Conservation (phyloP, 1,140 invertebrate species). For the Orussus abietinus region DNA sequence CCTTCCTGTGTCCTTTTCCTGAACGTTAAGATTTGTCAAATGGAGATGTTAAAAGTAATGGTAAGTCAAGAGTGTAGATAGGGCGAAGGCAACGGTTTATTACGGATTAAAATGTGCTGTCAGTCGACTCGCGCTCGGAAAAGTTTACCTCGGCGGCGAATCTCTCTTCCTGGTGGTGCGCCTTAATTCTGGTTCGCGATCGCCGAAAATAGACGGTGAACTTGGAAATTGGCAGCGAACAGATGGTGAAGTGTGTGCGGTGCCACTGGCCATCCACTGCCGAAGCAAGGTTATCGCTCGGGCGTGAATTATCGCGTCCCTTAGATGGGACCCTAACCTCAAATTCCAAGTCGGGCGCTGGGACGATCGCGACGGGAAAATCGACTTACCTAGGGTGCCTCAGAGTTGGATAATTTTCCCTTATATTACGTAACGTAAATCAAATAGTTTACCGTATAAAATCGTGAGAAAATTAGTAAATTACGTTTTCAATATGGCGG, state of each 20-base stretch:
- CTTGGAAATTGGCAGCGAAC: constrained; percentile 25
- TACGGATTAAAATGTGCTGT: neutral
- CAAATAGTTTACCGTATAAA: no score
- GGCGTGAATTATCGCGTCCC: neutral
- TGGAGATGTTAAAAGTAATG: constrained; percentile 1
- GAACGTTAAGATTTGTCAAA: constrained; percentile 5
- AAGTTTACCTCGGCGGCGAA: constrained; percentile 1
- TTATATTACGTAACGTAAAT: no score
- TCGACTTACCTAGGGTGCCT: no score
- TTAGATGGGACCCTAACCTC: no score
- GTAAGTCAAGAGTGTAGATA: no score
- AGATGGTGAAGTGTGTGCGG: constrained; percentile 22
- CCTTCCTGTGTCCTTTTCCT: no score
- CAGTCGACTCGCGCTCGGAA: neutral
- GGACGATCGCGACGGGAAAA: no score
- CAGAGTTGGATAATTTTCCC: no score
- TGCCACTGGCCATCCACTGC: constrained; percentile 3
- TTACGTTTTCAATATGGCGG: no score
- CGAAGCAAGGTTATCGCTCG: constrained; percentile 20
- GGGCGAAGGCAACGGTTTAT: no score
- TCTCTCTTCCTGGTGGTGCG: constrained; percentile 13
- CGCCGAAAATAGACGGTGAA: constrained; percentile 22
- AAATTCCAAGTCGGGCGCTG: no score
- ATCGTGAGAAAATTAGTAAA: no score
- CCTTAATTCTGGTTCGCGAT: constrained; percentile 11